Evolutionary conservation across 2,113 vertebrate species (phyloP), one percentile per base, ranked within the genome.

Genomic region (Lathamus discolor): DNA sequence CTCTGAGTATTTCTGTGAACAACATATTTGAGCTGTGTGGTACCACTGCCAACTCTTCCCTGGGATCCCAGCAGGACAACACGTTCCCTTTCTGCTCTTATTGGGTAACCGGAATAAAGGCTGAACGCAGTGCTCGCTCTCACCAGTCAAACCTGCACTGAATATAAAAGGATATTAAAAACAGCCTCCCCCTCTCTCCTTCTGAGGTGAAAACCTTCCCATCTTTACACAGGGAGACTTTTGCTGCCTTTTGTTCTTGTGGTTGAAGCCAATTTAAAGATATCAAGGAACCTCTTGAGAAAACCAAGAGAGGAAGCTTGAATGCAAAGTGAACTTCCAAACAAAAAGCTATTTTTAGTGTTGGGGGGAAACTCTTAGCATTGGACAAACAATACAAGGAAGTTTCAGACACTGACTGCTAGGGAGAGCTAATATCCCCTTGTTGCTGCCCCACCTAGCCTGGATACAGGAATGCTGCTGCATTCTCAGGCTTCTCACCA

Each of bases 311-410:
- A 98, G 98, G 98, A 98, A 99, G 94, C 57, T 95, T 97, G 95
- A 96, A 96, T 96, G 96, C 97, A 97, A 95, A 97, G 96, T 97
- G 97, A 98, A 97, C 94, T 97, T 97, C 95, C 98, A 99, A 99
- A 99, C 98, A 98, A 98, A 98, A 98, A 97, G 95, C 97, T 98
- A 98, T 98, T 99, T 99, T 99, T 99, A 98, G 96, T 13, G 37
- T 35, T 96, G 97, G 83, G 93, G 97, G 97, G 96, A 96, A 98
- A 97, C 97, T 98, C 97, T 97, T 97, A 96, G 95, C 86, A 59
- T 87, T 51, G 90, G 83, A 96, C 77, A 96, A 96, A 99, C 99
- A 99, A 99, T 98, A 96, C 96, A 91, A 98, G 99, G 99, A 99
- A 99, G 97, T 98, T 93, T 97, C 86, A 97, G 98, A 98, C 92